These are phyloP conservation scores for Polydrusus cervinus DNA, from an alignment of 2,888 invertebrate species.

Conservation along the genomic window DNA sequence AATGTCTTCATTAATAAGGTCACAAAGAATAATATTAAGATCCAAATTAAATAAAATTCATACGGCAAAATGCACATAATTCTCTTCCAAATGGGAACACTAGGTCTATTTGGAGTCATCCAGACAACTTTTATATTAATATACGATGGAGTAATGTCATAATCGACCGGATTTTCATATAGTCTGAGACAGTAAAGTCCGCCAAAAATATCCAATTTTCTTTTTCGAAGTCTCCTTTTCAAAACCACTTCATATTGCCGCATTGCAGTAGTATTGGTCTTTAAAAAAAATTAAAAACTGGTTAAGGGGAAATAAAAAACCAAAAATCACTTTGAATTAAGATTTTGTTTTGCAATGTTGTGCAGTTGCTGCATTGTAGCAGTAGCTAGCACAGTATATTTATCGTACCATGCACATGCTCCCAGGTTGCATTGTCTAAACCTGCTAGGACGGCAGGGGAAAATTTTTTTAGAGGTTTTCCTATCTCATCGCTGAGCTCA, in stretches of 20 bases:
- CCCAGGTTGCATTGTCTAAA: too few relatives aligned
- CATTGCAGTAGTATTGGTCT: not conserved
- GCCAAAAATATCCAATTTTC: slow-evolving; percentile 17
- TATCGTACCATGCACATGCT: too few relatives aligned
- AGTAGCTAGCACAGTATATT: too few relatives aligned
- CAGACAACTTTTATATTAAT: not conserved
- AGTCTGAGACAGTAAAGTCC: not conserved
- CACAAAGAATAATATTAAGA: not conserved
- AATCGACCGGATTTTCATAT: not conserved
- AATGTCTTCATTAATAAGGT: not conserved
- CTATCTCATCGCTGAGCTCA: too few relatives aligned
- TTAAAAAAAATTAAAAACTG: not conserved
- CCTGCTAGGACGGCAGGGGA: too few relatives aligned
- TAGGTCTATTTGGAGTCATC: not conserved
- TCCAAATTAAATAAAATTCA: not conserved
- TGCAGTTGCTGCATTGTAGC: too few relatives aligned
- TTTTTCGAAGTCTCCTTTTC: not conserved
- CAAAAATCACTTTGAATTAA: too few relatives aligned
- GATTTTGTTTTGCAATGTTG: too few relatives aligned
- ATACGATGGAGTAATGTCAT: slow-evolving; percentile 14
- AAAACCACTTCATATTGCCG: not conserved
- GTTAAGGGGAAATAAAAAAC: not conserved
- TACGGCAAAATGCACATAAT: not conserved
- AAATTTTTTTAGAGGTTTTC: too few relatives aligned
- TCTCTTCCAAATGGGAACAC: slow-evolving; percentile 4